A percentile compares a stretch with the other conserved stretches of the same genome.
Conservation (phyloP, 2,888 invertebrate genomes). For the Cyaniris semiargus region DNA sequence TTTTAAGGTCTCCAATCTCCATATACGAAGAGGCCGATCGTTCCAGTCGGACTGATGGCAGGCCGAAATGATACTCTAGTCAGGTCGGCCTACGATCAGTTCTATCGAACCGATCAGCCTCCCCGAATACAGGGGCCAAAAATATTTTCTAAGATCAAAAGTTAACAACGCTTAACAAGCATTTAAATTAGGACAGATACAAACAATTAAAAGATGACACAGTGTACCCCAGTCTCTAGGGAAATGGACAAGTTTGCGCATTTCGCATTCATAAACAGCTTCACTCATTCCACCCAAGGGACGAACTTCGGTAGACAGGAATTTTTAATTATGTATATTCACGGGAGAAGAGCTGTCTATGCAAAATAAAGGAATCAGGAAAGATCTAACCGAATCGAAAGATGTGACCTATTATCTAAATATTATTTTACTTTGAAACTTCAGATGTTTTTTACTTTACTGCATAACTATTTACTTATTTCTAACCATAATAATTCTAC, state of each 20-base stretch:
- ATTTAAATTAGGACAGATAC: neutral
- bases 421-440: too few relatives aligned
- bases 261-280: conserved; percentile 4
- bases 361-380: neutral
- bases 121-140: too few relatives aligned
- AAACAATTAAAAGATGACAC: conserved; percentile 10
- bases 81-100: too few relatives aligned
- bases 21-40: too few relatives aligned
- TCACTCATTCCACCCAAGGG: neutral
- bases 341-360: neutral
- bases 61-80: too few relatives aligned
- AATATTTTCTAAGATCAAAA: neutral
- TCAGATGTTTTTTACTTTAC: too few relatives aligned
- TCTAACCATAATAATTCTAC: too few relatives aligned
- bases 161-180: neutral
- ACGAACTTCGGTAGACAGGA: neutral
- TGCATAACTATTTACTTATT: too few relatives aligned
- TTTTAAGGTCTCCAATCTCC: too few relatives aligned
- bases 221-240: neutral
- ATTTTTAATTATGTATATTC: conserved; percentile 1
- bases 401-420: neutral
- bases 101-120: too few relatives aligned
- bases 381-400: neutral
- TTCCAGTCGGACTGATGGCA: too few relatives aligned
- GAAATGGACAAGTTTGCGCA: neutral